Percentiles rank a stretch among this genome's conserved stretches.
Conservation (phyloP, 2,113 vertebrate species). For the Odontophorus gujanensis region DNA sequence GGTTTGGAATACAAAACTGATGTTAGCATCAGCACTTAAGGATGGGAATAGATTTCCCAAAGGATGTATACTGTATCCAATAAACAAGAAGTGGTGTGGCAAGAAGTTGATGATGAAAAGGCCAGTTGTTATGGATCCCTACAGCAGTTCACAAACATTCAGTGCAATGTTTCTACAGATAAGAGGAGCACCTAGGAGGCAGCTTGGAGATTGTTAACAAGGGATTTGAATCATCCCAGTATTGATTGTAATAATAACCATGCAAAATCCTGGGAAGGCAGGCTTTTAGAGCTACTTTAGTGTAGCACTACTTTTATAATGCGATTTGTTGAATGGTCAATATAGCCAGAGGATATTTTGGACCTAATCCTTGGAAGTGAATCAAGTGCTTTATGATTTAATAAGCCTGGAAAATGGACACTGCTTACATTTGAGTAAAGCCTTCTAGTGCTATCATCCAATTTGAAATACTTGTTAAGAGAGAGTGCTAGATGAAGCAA, state of each 20-base stretch:
- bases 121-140: not conserved
- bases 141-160: not conserved
- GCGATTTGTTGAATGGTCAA: conserved; percentile 61
- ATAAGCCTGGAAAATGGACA: conserved; percentile 52
- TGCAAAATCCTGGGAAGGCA: conserved; percentile 25
- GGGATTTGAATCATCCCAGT: conserved; percentile 38
- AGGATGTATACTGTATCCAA: not conserved
- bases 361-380: conserved; percentile 46
- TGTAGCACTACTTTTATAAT: conserved; percentile 37
- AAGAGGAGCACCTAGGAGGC: conserved; percentile 32
- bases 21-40: not conserved
- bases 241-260: conserved; percentile 43
- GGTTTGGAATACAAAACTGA: not conserved
- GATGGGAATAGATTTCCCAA: not conserved
- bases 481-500: conserved; percentile 43
- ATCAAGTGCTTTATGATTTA: conserved; percentile 67
- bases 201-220: not conserved
- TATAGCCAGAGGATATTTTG: conserved; percentile 62
- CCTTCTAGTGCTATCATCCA: conserved; percentile 40
- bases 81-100: not conserved
- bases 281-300: conserved; percentile 22
- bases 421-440: conserved; percentile 37
- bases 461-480: conserved; percentile 67
- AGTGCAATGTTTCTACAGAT: conserved; percentile 15
- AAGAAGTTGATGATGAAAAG: not conserved